phyloP scores from a whole-genome alignment of 2,888 invertebrate species.

The Acrobasis repandana region DNA sequence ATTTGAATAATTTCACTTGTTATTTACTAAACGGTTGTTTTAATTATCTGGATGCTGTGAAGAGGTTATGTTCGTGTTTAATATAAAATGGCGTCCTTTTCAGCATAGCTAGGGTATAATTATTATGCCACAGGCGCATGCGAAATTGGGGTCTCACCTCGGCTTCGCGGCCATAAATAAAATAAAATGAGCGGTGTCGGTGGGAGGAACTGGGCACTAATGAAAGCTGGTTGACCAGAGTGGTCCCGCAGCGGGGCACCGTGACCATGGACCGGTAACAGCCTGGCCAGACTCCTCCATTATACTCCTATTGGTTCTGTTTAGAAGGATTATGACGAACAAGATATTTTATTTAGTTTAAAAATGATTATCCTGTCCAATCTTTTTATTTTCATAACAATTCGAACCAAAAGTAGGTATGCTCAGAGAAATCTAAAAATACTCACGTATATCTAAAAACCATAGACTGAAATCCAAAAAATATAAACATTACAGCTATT shows the following conservation, averaged over 20 bases:
- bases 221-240: conserved; percentile 60
- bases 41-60: background rate
- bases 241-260: conserved; percentile 29
- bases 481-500: too few relatives aligned
- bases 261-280: conserved; percentile 22
- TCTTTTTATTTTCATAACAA: too few relatives aligned
- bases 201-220: conserved; percentile 77
- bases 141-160: conserved; percentile 83
- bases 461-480: too few relatives aligned
- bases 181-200: conserved; percentile 73
- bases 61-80: conserved; percentile 48
- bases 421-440: too few relatives aligned
- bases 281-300: conserved; percentile 7
- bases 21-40: background rate
- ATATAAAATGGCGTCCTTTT: conserved; percentile 75
- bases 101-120: conserved; percentile 76
- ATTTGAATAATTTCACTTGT: background rate
- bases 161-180: conserved; percentile 75
- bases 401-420: too few relatives aligned
- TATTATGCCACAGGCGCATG: conserved; percentile 76
- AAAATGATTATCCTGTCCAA: too few relatives aligned
- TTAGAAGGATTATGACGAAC: background rate
- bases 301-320: conserved; percentile 26
- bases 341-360: background rate
- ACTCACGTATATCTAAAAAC: too few relatives aligned